These are phyloP conservation scores for Antigone vipio DNA, from an alignment of 2,113 vertebrate species.

Conservation along the genomic window DNA sequence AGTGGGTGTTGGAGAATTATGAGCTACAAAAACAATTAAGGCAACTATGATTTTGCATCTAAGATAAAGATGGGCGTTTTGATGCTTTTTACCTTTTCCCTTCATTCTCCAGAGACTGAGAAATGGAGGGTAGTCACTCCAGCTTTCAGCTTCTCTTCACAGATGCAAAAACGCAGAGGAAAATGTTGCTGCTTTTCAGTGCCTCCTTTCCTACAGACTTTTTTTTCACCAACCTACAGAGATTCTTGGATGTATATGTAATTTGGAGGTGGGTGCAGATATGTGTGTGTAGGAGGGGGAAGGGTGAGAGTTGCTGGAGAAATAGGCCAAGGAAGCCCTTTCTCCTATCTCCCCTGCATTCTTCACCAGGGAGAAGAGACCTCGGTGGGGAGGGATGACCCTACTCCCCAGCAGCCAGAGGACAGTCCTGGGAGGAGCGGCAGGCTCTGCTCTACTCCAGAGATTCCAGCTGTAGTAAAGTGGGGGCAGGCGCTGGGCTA, in stretches of 20 bases:
- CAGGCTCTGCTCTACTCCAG: not conserved
- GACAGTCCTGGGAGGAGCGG: not conserved
- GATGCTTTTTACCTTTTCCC: not conserved
- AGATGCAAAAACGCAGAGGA: not conserved
- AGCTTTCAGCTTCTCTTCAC: not conserved
- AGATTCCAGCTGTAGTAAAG: not conserved
- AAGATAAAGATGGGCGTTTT: not conserved
- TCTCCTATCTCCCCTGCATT: slow-evolving; percentile 5
- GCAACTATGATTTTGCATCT: not conserved
- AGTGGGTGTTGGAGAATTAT: not conserved
- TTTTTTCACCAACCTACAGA: not conserved
- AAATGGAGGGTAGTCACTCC: not conserved
- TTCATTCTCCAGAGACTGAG: not conserved
- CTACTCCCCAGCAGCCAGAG: not conserved
- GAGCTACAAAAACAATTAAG: not conserved
- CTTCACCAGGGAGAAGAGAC: not conserved
- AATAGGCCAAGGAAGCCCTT: not conserved
- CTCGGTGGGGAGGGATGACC: not conserved
- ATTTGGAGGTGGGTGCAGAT: slow-evolving; percentile 48
- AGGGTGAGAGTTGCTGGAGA: slow-evolving; percentile 10
- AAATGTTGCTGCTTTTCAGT: not conserved
- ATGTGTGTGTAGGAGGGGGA: not conserved
- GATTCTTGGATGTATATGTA: slow-evolving; percentile 43
- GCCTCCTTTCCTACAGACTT: not conserved
- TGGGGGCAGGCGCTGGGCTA: not conserved